Evolutionary conservation across 1,140 invertebrate species (phyloP).

Genomic region (Drosophila erecta): DNA sequence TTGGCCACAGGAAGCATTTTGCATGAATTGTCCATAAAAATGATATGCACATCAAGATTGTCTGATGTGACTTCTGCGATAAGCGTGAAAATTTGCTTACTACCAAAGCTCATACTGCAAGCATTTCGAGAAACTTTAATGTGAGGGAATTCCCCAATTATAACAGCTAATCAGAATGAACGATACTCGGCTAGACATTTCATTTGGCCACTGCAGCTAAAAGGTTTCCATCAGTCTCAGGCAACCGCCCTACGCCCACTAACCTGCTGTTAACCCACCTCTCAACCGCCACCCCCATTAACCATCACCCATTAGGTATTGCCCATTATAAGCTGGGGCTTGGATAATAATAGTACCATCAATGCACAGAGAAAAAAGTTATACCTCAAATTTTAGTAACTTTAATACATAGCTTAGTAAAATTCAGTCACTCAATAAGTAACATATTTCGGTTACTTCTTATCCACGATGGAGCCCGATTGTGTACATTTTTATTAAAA

Average conservation of each 20-base stretch:
- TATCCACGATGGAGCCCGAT: no score
- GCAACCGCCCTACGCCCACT: slow-evolving; percentile 24
- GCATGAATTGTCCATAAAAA: slow-evolving; percentile 82
- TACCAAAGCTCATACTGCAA: background rate
- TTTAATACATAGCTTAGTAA: no score
- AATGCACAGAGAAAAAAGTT: slow-evolving; percentile 10
- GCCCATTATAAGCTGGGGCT: slow-evolving; percentile 47
- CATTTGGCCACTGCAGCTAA: slow-evolving; percentile 68
- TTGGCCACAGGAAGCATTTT: slow-evolving; percentile 70
- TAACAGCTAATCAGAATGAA: slow-evolving; percentile 60
- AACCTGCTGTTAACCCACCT: slow-evolving; percentile 9
- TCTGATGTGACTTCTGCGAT: slow-evolving; percentile 63
- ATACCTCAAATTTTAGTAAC: no score
- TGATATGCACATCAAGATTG: slow-evolving; percentile 79
- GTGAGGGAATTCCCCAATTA: background rate
- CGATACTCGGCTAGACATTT: slow-evolving; percentile 70
- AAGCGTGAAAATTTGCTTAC: slow-evolving; percentile 65
- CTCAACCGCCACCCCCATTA: slow-evolving; percentile 14
- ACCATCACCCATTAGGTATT: slow-evolving; percentile 19
- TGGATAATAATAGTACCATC: slow-evolving; percentile 31
- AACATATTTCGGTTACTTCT: no score
- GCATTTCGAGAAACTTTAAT: slow-evolving; percentile 23
- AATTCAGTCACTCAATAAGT: no score
- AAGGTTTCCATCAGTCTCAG: slow-evolving; percentile 75
- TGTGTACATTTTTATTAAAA: background rate